Conservation (phyloP, 2,113 vertebrate species). For the Anhinga rufa region DNA sequence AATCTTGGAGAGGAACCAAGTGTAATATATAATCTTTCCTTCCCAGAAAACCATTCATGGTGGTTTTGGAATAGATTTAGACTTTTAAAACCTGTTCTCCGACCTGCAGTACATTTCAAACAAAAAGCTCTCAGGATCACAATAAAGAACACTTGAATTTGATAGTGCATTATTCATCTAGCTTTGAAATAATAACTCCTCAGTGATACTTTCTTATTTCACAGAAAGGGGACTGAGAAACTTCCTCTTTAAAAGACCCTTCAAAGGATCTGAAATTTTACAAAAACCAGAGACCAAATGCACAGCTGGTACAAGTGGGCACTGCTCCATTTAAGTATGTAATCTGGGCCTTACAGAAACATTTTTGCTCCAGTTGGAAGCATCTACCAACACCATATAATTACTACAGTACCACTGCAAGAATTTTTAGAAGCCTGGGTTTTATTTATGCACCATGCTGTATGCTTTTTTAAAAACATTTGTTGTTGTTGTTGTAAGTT, state of each 20-base stretch:
- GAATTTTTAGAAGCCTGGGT: not conserved
- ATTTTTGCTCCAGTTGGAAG: not conserved
- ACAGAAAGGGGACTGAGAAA: not conserved
- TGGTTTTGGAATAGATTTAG: constrained; percentile 6
- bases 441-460: not conserved
- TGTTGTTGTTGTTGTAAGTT: not conserved
- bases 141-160: not conserved
- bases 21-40: constrained; percentile 38
- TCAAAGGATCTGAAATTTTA: not conserved
- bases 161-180: not conserved
- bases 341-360: not conserved
- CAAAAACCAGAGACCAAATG: not conserved
- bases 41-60: constrained; percentile 5
- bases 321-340: not conserved
- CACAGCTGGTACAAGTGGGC: not conserved
- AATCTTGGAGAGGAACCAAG: constrained; percentile 31
- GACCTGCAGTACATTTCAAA: not conserved
- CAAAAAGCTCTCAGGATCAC: not conserved
- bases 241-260: not conserved
- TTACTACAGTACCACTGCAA: not conserved
- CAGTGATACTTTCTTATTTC: not conserved
- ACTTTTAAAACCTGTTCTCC: constrained; percentile 10
- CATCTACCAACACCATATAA: not conserved
- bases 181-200: not conserved
- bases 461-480: not conserved